These are phyloP conservation scores for Brachyptera risi DNA, from an alignment of 2,888 invertebrate genomes.

Conservation along the genomic window DNA sequence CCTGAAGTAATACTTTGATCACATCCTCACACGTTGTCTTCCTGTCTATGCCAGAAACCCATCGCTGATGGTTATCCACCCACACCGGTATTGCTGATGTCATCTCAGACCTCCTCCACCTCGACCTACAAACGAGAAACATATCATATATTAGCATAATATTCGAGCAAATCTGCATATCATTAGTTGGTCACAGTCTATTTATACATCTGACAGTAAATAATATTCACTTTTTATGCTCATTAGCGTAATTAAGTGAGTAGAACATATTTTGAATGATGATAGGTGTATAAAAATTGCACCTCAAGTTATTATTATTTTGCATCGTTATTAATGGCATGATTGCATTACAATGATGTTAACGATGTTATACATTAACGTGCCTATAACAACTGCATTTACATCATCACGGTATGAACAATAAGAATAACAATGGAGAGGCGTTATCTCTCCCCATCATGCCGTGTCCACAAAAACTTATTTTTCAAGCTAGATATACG, in stretches of 20 bases:
- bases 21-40: constrained; percentile 77
- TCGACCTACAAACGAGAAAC: not conserved
- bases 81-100: constrained; percentile 62
- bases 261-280: too few species aligned
- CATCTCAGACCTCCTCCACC: constrained; percentile 11
- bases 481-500: not conserved
- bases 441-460: not conserved
- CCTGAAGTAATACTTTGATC: constrained; percentile 61
- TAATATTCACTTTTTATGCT: too few species aligned
- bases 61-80: constrained; percentile 70
- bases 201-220: too few species aligned
- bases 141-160: constrained; percentile 7
- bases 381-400: not conserved
- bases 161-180: too few species aligned
- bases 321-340: too few species aligned
- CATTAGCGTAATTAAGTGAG: too few species aligned
- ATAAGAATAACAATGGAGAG: not conserved
- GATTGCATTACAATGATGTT: too few species aligned
- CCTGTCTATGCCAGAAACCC: constrained; percentile 72
- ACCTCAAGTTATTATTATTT: too few species aligned
- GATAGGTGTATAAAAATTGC: too few species aligned
- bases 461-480: not conserved
- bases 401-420: not conserved
- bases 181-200: too few species aligned
- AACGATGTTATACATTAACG: too few species aligned